Evolutionary conservation across 1,140 invertebrate genomes (phyloP), one percentile per base, ranked within the genome.

Genomic region (Drosophila oshimai): DNA sequence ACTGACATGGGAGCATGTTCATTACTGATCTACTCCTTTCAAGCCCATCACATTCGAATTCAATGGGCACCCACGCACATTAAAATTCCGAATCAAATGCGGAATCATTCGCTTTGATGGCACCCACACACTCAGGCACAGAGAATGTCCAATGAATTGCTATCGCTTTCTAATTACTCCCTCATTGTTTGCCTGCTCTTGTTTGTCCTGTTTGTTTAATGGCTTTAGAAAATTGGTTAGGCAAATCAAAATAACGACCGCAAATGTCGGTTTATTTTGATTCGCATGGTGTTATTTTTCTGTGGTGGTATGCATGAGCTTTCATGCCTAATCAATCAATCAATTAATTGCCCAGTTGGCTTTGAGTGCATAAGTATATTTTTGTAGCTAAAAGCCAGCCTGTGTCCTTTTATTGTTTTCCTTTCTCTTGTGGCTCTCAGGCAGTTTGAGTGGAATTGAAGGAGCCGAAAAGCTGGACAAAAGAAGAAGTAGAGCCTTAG

Each of bases 171-270:
- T 64, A 64, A 65, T 65, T 65, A 65, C 44, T 9, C 33, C 6
- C 18, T 39, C 42, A 65, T 65, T 65, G 61, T 50, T 39, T 31
- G 33, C 50, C 20, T 39, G 17, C 42, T 39, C 24, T 44, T 47
- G 67, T 57, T 71, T 71, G 45, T 37, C 15, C 37, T 70, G 39
- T 71, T 69, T 69, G 51, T 26, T 46, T 29, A 53, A 31, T 44
- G 60, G 55, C 17, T 50, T 60, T 62, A 28, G 62, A 26, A 34
- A 60, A 64, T 72, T 60, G 37, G 44, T 72, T 33, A 26, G 47
- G 46, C 68, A 73, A 86, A 84, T 84, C 58, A 64, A 65, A 65
- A 65, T 65, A 65, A 69, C 55, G 53, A 60, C 68, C 53, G 26
- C 42, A 49, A 71, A 60, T 60, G 45, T 61, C 26, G 68, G 67